phyloP scores from a whole-genome alignment of 2,888 invertebrate species.

The Ceriagrion tenellum region DNA sequence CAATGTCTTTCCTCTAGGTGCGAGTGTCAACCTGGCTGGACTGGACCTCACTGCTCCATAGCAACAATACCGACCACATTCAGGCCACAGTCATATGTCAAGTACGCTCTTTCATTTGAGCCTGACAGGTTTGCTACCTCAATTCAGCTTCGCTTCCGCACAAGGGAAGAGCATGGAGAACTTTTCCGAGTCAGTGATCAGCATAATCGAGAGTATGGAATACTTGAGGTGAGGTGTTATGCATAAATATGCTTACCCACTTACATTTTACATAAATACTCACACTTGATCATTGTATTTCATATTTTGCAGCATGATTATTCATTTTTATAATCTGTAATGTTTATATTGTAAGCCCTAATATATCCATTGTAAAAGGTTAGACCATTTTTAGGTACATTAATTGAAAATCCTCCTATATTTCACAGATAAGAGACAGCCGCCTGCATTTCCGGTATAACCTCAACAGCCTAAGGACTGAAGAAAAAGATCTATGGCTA shows the following conservation, averaged over 20 bases:
- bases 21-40: constrained; percentile 97
- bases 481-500: constrained; percentile 94
- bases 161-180: constrained; percentile 95
- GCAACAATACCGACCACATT: constrained; percentile 95
- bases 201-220: constrained; percentile 95
- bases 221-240: constrained; percentile 83
- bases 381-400: neutral
- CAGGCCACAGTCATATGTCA: constrained; percentile 96
- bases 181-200: constrained; percentile 96
- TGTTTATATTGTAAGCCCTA: neutral
- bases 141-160: constrained; percentile 95
- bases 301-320: neutral
- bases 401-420: constrained; percentile 18
- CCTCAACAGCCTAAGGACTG: constrained; percentile 93
- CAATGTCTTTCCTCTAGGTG: constrained; percentile 82
- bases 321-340: neutral
- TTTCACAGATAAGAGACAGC: constrained; percentile 90
- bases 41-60: constrained; percentile 92
- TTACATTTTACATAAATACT: too few relatives aligned
- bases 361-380: neutral
- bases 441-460: constrained; percentile 95
- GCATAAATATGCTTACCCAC: neutral
- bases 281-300: neutral
- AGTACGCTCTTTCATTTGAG: constrained; percentile 96
- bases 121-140: constrained; percentile 95